Percentiles rank a stretch among this genome's conserved stretches.
Conservation (phyloP, 1,140 invertebrate genomes). For the Drosophila serrata region DNA sequence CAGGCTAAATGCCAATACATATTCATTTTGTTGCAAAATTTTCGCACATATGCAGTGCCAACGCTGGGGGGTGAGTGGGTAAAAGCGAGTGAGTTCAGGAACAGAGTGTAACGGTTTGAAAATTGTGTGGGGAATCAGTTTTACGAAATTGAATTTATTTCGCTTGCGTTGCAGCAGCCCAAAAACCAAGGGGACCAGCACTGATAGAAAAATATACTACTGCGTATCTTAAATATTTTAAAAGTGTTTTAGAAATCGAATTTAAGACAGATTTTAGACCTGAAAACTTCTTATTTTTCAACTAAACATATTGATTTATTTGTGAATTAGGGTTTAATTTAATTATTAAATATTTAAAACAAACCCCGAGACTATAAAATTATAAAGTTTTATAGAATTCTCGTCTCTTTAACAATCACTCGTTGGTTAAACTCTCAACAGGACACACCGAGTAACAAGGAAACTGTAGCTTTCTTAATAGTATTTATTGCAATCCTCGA, state of each 20-base stretch:
- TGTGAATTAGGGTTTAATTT: too few species aligned
- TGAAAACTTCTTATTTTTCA: neutral
- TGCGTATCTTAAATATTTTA: neutral
- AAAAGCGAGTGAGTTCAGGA: conserved; percentile 20
- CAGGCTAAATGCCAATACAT: conserved; percentile 81
- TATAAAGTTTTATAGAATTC: neutral
- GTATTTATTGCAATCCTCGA: neutral
- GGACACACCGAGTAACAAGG: neutral
- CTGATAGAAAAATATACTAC: neutral
- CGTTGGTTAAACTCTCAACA: too few species aligned
- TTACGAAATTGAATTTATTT: conserved; percentile 83
- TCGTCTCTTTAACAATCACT: neutral
- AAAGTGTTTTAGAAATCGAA: neutral
- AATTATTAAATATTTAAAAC: too few species aligned
- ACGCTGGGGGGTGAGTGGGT: conserved; percentile 24
- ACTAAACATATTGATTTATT: too few species aligned
- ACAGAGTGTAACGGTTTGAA: conserved; percentile 34
- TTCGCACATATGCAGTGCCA: conserved; percentile 78
- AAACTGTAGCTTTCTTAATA: neutral
- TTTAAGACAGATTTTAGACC: neutral
- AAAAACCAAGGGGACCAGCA: conserved; percentile 59
- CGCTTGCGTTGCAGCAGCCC: conserved; percentile 62
- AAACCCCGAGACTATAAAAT: too few species aligned
- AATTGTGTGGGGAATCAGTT: conserved; percentile 83
- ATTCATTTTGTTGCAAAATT: conserved; percentile 78